phyloP scores from a whole-genome alignment of 2,888 invertebrate genomes.

The Hydriomena furcata region DNA sequence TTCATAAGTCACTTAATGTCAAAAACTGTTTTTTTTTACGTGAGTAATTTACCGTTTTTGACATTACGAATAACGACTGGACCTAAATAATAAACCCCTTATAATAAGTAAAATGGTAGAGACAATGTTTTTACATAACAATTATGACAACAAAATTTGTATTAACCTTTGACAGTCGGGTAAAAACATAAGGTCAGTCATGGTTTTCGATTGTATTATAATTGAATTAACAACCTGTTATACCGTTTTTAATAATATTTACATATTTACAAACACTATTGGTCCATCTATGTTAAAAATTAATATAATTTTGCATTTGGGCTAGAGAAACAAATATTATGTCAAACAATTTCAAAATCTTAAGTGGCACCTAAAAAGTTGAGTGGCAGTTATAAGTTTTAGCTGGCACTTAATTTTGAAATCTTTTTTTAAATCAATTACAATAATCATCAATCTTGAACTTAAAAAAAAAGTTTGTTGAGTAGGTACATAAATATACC shows the following conservation, averaged over 20 bases:
- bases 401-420: neutral
- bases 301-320: slow-evolving; percentile 36
- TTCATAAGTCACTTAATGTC: too few relatives aligned
- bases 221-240: slow-evolving; percentile 65
- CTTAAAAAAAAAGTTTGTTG: too few relatives aligned
- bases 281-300: slow-evolving; percentile 77
- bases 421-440: too few relatives aligned
- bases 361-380: neutral
- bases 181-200: slow-evolving; percentile 48
- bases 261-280: slow-evolving; percentile 80
- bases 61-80: too few relatives aligned
- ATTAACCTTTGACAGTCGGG: neutral
- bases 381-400: neutral
- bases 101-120: too few relatives aligned
- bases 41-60: too few relatives aligned
- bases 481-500: too few relatives aligned
- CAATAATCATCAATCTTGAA: too few relatives aligned
- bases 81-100: too few relatives aligned
- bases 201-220: slow-evolving; percentile 42
- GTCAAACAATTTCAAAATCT: neutral
- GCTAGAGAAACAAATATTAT: slow-evolving; percentile 21
- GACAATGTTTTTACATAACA: too few relatives aligned
- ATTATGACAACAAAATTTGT: too few relatives aligned
- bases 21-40: too few relatives aligned
- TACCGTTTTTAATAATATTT: slow-evolving; percentile 66